These are phyloP conservation scores for Psophia crepitans DNA, from an alignment of 2,113 vertebrate genomes.

Conservation along the genomic window DNA sequence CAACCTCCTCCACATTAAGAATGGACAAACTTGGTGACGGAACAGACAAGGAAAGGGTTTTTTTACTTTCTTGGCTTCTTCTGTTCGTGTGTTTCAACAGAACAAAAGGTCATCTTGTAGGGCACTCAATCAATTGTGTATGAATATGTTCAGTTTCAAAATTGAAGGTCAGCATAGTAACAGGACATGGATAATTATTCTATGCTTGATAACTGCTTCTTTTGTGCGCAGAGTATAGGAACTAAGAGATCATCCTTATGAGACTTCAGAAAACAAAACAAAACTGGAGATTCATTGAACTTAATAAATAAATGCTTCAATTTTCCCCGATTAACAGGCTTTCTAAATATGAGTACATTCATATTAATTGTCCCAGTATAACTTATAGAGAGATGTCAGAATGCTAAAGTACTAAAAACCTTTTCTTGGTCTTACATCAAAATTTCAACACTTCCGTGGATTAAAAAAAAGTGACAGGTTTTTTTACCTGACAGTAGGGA, in stretches of 20 bases:
- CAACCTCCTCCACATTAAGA: background rate
- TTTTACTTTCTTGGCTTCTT: background rate
- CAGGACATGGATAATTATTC: background rate
- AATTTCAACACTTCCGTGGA: background rate
- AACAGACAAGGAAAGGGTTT: background rate
- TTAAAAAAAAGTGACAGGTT: too few relatives aligned
- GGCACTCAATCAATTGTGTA: background rate
- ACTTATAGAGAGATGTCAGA: background rate
- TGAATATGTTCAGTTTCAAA: background rate
- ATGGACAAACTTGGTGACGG: background rate
- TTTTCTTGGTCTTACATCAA: background rate
- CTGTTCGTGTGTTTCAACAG: background rate
- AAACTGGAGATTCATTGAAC: background rate
- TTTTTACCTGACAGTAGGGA: background rate
- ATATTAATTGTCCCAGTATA: background rate
- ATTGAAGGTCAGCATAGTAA: background rate
- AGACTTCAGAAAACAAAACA: background rate
- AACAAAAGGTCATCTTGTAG: background rate
- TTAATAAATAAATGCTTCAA: background rate
- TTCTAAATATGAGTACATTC: background rate
- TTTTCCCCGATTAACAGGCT: background rate
- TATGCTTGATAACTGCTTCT: background rate
- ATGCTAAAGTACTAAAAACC: background rate
- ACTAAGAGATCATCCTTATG: background rate
- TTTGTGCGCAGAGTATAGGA: background rate